Evolutionary conservation across 2,888 invertebrate species (phyloP).

Genomic region (Proisotoma minuta): DNA sequence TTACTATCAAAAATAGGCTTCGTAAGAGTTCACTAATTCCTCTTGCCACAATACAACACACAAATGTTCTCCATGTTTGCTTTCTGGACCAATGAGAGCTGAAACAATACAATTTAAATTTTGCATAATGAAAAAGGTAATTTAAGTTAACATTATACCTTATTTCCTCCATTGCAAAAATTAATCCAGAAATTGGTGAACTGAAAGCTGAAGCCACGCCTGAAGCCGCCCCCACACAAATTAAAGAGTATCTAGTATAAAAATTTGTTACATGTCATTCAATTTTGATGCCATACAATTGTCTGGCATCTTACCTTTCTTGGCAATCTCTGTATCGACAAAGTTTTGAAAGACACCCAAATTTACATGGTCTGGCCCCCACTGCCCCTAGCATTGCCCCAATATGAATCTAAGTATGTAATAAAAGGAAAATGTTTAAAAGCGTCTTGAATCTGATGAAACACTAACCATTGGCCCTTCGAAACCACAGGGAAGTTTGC

Average conservation of each 20-base stretch:
- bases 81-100: constrained; percentile 53
- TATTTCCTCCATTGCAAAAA: constrained; percentile 54
- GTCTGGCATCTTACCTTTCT: constrained; percentile 43
- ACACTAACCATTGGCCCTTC: constrained; percentile 51
- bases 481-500: constrained; percentile 53
- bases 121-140: too few relatives aligned
- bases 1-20: too few relatives aligned
- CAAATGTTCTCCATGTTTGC: constrained; percentile 54
- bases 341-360: constrained; percentile 15
- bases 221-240: constrained; percentile 51
- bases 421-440: neutral
- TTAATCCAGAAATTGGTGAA: constrained; percentile 53
- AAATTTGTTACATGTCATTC: neutral
- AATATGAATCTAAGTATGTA: constrained; percentile 49
- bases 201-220: constrained; percentile 54
- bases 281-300: neutral
- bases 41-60: constrained; percentile 52
- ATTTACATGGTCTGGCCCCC: constrained; percentile 30
- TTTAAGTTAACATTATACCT: too few relatives aligned
- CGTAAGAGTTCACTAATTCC: constrained; percentile 38
- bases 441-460: neutral
- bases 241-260: constrained; percentile 34
- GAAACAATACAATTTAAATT: too few relatives aligned
- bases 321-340: constrained; percentile 44
- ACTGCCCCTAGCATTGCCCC: constrained; percentile 48